Evolutionary conservation across 2,113 vertebrate genomes (phyloP).

Genomic region (Burhinus bistriatus): DNA sequence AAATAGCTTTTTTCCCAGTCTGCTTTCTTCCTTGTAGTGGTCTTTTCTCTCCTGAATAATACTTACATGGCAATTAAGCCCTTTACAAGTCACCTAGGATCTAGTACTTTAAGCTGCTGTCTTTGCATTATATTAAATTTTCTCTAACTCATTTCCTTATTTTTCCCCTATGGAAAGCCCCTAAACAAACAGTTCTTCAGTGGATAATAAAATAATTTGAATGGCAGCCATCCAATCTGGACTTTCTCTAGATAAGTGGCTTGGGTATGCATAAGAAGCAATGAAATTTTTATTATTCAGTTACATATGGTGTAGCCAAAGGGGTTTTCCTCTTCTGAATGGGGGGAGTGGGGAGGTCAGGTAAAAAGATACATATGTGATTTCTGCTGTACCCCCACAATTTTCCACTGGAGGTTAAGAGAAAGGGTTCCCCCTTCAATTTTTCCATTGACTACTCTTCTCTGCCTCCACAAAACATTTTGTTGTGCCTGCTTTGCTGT

Average conservation of each 20-base stretch:
- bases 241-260: neutral
- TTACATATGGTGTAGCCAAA: neutral
- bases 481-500: conserved; percentile 2
- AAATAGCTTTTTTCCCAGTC: neutral
- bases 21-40: neutral
- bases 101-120: conserved; percentile 15
- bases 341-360: neutral
- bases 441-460: neutral
- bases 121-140: conserved; percentile 69
- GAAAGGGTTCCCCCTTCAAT: neutral
- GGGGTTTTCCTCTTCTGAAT: neutral
- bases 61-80: conserved; percentile 30
- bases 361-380: neutral
- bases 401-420: neutral
- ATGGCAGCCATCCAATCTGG: conserved; percentile 32
- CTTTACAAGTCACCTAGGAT: conserved; percentile 61
- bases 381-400: neutral
- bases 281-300: neutral
- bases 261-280: neutral
- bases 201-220: conserved; percentile 41
- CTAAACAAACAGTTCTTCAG: conserved; percentile 34
- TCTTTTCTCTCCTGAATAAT: conserved; percentile 24
- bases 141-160: conserved; percentile 72
- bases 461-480: neutral
- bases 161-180: conserved; percentile 62